These are phyloP conservation scores for Ceratina calcarata DNA, from an alignment of 1,140 invertebrate genomes.

Conservation along the genomic window DNA sequence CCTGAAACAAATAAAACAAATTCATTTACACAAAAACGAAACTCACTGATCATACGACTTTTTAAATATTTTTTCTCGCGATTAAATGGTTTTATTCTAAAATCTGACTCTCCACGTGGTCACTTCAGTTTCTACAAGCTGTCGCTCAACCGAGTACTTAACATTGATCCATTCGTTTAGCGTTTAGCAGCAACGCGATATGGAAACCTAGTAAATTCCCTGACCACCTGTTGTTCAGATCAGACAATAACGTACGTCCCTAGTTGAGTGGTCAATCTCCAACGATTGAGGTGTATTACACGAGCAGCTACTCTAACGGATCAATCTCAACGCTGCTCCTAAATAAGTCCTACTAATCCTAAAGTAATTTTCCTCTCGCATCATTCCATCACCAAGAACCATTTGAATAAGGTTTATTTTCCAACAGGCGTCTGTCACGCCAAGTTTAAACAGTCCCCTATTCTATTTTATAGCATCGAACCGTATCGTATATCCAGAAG, in stretches of 20 bases:
- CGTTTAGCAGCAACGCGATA: slow-evolving; percentile 37
- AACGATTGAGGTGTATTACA: slow-evolving; percentile 49
- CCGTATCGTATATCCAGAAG: too few relatives aligned
- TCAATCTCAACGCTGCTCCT: not conserved
- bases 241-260: slow-evolving; percentile 35
- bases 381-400: too few relatives aligned
- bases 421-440: not conserved
- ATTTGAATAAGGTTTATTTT: not conserved
- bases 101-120: too few relatives aligned
- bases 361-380: too few relatives aligned
- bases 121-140: not conserved
- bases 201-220: slow-evolving; percentile 34
- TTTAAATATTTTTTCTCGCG: too few relatives aligned
- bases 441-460: not conserved
- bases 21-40: not conserved
- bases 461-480: not conserved
- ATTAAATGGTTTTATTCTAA: too few relatives aligned
- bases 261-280: slow-evolving; percentile 32
- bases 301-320: slow-evolving; percentile 26
- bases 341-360: not conserved
- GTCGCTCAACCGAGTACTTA: not conserved
- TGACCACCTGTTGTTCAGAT: slow-evolving; percentile 56
- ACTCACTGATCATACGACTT: not conserved
- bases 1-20: slow-evolving; percentile 81
- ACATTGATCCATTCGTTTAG: slow-evolving; percentile 27